phyloP scores from a whole-genome alignment of 2,113 vertebrate genomes.

The Spea multiplicata region DNA sequence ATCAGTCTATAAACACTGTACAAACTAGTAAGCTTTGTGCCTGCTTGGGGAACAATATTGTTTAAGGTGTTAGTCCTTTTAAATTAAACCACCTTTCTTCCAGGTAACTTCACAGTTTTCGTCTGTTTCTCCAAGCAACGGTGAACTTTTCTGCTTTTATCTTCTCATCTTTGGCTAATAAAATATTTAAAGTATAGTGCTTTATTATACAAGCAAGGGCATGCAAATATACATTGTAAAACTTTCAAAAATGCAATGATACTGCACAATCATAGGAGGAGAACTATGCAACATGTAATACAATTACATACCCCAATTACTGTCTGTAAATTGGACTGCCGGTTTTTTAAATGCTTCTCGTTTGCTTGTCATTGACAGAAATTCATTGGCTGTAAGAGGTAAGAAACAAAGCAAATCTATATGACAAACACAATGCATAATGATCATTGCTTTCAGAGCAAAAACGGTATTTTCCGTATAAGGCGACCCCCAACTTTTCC shows the following conservation, averaged over 20 bases:
- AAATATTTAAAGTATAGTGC: not conserved
- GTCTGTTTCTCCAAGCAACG: slow-evolving; percentile 72
- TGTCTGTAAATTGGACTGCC: slow-evolving; percentile 79
- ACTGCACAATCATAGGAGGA: not conserved
- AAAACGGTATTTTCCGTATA: too few relatives aligned
- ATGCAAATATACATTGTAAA: not conserved
- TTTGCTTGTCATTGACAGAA: slow-evolving; percentile 85
- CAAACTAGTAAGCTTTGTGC: too few relatives aligned
- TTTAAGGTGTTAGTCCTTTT: too few relatives aligned
- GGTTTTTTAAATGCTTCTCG: slow-evolving; percentile 69
- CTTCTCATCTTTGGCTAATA: slow-evolving; percentile 66
- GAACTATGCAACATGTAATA: too few relatives aligned
- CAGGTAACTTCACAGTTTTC: slow-evolving; percentile 45
- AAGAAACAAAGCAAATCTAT: slow-evolving; percentile 20
- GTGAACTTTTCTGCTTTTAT: slow-evolving; percentile 74
- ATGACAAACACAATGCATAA: too few relatives aligned
- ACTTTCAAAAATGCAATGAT: not conserved
- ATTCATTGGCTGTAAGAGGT: slow-evolving; percentile 73
- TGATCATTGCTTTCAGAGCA: too few relatives aligned
- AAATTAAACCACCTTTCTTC: not conserved
- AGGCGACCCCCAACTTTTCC: too few relatives aligned
- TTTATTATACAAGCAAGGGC: not conserved
- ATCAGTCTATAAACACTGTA: too few relatives aligned
- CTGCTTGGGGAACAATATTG: too few relatives aligned
- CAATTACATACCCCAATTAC: slow-evolving; percentile 75